A percentile compares a stretch with the other conserved stretches of the same genome.
Evolutionary conservation across 2,113 vertebrate species (phyloP).

Genomic region (Raja brachyura): DNA sequence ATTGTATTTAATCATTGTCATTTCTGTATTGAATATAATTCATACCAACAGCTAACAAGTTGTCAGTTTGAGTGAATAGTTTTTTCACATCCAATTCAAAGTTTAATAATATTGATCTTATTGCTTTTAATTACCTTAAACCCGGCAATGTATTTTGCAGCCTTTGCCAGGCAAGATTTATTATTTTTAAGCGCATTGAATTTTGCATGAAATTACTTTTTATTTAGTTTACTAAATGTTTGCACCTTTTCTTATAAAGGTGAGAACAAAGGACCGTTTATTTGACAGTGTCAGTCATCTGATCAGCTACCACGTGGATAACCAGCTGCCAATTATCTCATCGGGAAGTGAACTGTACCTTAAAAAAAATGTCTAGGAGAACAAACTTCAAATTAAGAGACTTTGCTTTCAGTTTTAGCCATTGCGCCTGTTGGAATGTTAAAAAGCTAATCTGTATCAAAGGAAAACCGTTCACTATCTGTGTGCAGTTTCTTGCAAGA

Average conservation of each 20-base stretch:
- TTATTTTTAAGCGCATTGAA: not conserved
- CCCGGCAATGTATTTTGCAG: not conserved
- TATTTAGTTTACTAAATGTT: conserved; percentile 43
- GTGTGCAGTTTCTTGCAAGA: not conserved
- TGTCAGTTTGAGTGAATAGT: not conserved
- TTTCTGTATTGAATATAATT: not conserved
- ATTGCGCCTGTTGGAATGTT: not conserved
- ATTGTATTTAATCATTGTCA: too few relatives aligned
- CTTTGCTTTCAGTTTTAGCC: not conserved
- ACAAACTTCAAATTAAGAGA: not conserved
- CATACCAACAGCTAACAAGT: not conserved
- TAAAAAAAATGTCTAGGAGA: conserved; percentile 64
- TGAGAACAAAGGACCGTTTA: conserved; percentile 80
- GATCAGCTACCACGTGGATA: conserved; percentile 85
- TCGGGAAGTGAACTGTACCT: conserved; percentile 80
- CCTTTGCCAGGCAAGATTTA: not conserved
- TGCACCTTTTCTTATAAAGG: conserved; percentile 54
- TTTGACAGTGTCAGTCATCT: conserved; percentile 79
- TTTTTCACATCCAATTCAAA: not conserved
- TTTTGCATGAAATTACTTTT: not conserved
- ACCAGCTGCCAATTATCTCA: conserved; percentile 76
- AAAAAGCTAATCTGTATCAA: not conserved
- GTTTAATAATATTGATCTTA: not conserved
- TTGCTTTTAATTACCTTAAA: not conserved
- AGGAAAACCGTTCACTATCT: not conserved